Base-by-base conservation (phyloP, 2,888 invertebrate species). In the Lutraria lutraria region DNA sequence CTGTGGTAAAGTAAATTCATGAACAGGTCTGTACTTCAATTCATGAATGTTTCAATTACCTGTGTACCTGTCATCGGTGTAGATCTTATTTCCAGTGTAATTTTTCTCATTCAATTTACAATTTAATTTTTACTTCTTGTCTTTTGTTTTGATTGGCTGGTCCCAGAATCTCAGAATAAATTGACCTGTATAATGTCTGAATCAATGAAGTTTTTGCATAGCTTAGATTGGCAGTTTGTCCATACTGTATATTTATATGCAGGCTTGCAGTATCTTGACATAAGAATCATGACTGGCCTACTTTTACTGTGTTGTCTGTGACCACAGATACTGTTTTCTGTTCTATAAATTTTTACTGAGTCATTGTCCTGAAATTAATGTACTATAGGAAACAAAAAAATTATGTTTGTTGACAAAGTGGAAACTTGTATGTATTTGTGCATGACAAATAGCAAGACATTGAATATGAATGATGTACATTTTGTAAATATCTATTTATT, bases 401-500 rank as follows among this genome's bases (percentile, higher is more conserved):
- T 60, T 19, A 60, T 21, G n/a, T 19, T 60, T n/a, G 60, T 60
- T 60, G n/a, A 60, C 60, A 60, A 60, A 60, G 8, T 60, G 80
- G 88, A 88, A 88, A 88, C 88, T 88, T 88, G 88, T 88, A 88
- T 88, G 81, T 31, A 80, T 81, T 60, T 86, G 34, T 81, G 60
- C 68, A 81, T 56, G 53, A 19, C 13, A 72, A 53, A n/a, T 52
- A 31, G 76, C 53, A 52, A 52, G 43, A 12, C 31, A 10, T 43
- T 52, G 72, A 80, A 80, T 63, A 54, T 72, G 76, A 53, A 85
- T 68, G 60, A 21, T 90, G 89, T 91, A 91, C 72, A 91, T 91
- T 89, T 79, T 91, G 91, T 91, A 91, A 89, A 91, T 91, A 91
- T 63, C 52, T 88, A 88, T 88, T 87, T 89, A 89, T 87, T 89